Base-by-base conservation (phyloP, 30 jellyfish, hydroid and myxozoan genomes). In the Aurelia aurita complex sp. Pacific region DNA sequence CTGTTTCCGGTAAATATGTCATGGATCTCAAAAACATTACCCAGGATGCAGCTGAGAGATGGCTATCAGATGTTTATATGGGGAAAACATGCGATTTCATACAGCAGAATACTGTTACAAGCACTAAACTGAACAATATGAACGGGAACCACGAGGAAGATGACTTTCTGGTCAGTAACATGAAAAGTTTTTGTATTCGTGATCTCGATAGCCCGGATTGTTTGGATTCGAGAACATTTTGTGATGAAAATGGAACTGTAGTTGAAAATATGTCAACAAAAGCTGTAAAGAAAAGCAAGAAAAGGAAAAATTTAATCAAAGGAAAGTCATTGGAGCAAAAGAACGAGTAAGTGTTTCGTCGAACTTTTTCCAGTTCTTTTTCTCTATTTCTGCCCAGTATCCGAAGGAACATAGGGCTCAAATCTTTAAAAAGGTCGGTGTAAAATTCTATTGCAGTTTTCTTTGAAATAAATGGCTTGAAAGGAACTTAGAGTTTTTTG, bases 201-300 rank as follows among this genome's bases (percentile, higher is more conserved):
- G 91, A 82, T 40, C 61, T 82, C 42, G 91, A 82, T 17, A 82
- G 73, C 14, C 90, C 90, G 71, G 85, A 69, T 54, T 15, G 15
- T 50, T 40, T 23, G 33, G 91, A 43, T 18, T 50, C 85, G 12
- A 38, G 80, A 19, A 69, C 16, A 34, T n/a, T 55, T 72, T 50
- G 82, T 10, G 80, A 61, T 32, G 80, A 51, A 15, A n/a, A n/a
- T 59, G 85, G 85, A 12, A 46, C 38, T 32, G 59, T 82, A 15
- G 72, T 40, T 19, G 62, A 54, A 17, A 63, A 16, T n/a, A 17
- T 46, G 5, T n/a, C 64, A 19, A 74, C 63, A 3, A 11, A 55
- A 76, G 64, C 63, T 23, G 59, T 9, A 2, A 36, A 60, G 53
- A 76, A 29, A 23, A 76, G 14, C 32, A 82, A 61, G 73, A 82